A percentile compares a stretch with the other conserved stretches of the same genome.
These are phyloP conservation scores for Peromyscus nudipes DNA, from an alignment of 2,797 vertebrate genomes.

Conservation along the genomic window DNA sequence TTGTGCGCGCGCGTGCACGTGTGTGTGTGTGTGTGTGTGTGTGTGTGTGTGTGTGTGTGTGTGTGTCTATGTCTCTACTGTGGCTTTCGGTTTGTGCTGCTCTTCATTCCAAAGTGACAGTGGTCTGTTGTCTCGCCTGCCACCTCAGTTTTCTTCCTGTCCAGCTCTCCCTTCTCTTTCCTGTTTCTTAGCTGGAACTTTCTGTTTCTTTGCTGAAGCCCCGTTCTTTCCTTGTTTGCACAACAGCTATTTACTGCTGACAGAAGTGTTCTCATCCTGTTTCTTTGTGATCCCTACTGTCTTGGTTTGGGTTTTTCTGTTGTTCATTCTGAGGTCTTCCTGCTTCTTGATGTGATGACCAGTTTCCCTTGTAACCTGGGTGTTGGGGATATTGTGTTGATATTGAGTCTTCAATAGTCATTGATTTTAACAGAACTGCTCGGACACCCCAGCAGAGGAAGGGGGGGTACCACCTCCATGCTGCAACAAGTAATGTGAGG, in stretches of 20 bases:
- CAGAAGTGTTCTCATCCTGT: no score
- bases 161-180: neutral
- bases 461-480: rapidly evolving
- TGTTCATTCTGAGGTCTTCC: neutral
- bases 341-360: neutral
- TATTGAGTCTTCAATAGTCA: neutral
- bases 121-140: neutral
- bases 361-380: neutral
- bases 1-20: no score
- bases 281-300: no score
- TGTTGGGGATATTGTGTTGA: neutral
- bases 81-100: no score
- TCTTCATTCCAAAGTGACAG: neutral
- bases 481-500: neutral
- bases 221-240: neutral
- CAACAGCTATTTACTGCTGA: neutral
- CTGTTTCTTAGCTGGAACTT: neutral
- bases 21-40: no score
- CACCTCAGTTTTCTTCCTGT: neutral
- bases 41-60: no score
- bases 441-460: neutral
- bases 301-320: neutral
- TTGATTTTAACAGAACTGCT: neutral
- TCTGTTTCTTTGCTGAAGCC: neutral
- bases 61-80: neutral